phyloP scores from a whole-genome alignment of 2,888 invertebrate species.

The Melinaea menophilus region DNA sequence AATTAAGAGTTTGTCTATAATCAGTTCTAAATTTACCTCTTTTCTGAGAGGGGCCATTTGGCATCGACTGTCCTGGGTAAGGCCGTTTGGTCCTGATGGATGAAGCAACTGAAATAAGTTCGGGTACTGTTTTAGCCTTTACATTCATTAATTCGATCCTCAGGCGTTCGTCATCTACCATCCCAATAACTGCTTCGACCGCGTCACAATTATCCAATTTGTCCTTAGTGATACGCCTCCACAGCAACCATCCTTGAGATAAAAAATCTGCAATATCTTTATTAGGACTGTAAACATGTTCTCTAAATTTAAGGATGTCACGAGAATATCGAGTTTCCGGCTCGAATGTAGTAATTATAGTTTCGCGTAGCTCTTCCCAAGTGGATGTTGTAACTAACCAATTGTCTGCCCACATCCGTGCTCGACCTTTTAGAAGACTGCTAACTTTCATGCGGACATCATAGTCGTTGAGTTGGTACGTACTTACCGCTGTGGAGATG shows the following conservation, averaged over 20 bases:
- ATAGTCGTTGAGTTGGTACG: slow-evolving; percentile 17
- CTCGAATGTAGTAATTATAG: slow-evolving; percentile 27
- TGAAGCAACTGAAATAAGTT: slow-evolving; percentile 22
- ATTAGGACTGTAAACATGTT: slow-evolving; percentile 34
- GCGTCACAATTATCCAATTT: slow-evolving; percentile 26
- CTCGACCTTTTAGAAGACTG: slow-evolving; percentile 38
- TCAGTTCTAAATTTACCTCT: neutral
- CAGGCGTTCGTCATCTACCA: slow-evolving; percentile 35
- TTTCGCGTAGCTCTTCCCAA: slow-evolving; percentile 34
- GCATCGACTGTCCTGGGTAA: neutral
- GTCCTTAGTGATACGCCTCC: slow-evolving; percentile 37
- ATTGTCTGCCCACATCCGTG: slow-evolving; percentile 37
- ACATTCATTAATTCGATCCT: slow-evolving; percentile 28
- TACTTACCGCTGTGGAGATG: slow-evolving; percentile 28
- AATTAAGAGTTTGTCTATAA: neutral
- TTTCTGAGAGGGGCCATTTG: neutral
- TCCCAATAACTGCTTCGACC: slow-evolving; percentile 31
- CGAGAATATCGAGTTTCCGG: too few species aligned
- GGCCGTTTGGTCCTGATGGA: slow-evolving; percentile 8
- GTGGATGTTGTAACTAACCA: slow-evolving; percentile 36
- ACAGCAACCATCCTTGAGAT: slow-evolving; percentile 37
- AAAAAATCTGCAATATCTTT: slow-evolving; percentile 38
- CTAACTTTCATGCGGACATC: slow-evolving; percentile 38
- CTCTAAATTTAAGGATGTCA: too few species aligned
- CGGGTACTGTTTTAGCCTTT: slow-evolving; percentile 18